phyloP scores from a whole-genome alignment of 2,113 vertebrate species.

The Raja brachyura region DNA sequence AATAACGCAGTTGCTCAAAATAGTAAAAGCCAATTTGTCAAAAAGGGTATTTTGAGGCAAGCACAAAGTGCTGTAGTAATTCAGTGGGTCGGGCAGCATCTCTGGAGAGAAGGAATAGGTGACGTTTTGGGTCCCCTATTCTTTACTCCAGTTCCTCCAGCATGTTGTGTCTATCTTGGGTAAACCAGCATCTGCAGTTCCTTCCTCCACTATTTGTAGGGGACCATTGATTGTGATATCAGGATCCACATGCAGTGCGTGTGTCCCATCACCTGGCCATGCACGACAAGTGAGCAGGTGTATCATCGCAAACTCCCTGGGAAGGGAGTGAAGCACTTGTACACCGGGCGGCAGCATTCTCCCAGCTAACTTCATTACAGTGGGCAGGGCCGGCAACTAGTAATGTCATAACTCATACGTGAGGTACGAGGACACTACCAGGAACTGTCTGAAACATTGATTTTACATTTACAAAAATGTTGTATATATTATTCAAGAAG shows the following conservation, averaged over 20 bases:
- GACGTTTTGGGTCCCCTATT: too few relatives aligned
- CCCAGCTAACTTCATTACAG: background rate
- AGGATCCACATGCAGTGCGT: background rate
- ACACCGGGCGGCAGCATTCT: background rate
- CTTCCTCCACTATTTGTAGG: background rate
- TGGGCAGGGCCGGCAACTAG: background rate
- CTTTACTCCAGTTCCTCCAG: too few relatives aligned
- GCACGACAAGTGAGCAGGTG: constrained; percentile 22
- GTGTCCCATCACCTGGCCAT: background rate
- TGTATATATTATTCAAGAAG: background rate
- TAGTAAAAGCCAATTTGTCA: background rate
- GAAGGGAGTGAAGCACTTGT: background rate
- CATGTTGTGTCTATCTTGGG: too few relatives aligned
- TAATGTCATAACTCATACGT: background rate
- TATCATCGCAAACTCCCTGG: background rate
- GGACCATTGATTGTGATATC: background rate
- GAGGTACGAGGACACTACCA: background rate
- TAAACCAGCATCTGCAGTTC: too few relatives aligned
- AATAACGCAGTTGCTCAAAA: background rate
- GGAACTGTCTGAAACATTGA: background rate
- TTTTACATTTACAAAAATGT: constrained; percentile 3
- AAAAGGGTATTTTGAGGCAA: background rate
- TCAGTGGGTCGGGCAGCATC: too few relatives aligned
- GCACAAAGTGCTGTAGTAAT: too few relatives aligned
- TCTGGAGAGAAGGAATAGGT: too few relatives aligned